Evolutionary conservation across 2,888 invertebrate species (phyloP), one percentile per base, ranked within the genome.

Genomic region (Bombyx huttoni): DNA sequence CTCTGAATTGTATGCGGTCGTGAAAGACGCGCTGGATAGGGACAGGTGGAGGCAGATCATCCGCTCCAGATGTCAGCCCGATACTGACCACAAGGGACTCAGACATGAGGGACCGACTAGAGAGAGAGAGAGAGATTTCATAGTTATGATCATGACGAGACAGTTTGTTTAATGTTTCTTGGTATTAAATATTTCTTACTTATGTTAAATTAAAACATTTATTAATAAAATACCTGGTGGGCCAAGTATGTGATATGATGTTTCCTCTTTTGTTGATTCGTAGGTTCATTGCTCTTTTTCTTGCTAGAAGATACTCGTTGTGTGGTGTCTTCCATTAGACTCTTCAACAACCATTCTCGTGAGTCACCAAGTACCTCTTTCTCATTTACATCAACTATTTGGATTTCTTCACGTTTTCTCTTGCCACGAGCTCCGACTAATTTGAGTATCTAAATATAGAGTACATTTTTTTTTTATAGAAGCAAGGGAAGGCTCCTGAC

Each of bases 191-290:
- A 24, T 24, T 5, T 24, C 5, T 24, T 24, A 24, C 24, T 24
- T 3, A 24, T 24, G 24, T 24, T 24, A 24, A 24, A 40, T 40
- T 40, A 8, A 40, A 40, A 40, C 2, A 40, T 10, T 40, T 49
- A 48, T 14, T 24, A 0, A 48, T 46, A 48, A 51, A 53, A 14
- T 55, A 92, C 92, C 89, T 92, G 92, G 76, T 94, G 94, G 24
- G 98, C 98, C 61, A 98, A 89, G 78, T 97, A 98, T 1, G 98
- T 98, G 64, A 98, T 98, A 89, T 98, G 98, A 90, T 98, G 98
- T 78, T 98, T 98, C 61, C 94, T 90, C 61, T 92, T 92, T 52
- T 95, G 94, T 60, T 92, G 91, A 9, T 88, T 89, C n/a, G 92
- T 91, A 0, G 94, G 93, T 61, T 74, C 90, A 72, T 78, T 89